Evolutionary conservation across 2,888 invertebrate genomes (phyloP).

Genomic region (Aleiodes leptofemur): DNA sequence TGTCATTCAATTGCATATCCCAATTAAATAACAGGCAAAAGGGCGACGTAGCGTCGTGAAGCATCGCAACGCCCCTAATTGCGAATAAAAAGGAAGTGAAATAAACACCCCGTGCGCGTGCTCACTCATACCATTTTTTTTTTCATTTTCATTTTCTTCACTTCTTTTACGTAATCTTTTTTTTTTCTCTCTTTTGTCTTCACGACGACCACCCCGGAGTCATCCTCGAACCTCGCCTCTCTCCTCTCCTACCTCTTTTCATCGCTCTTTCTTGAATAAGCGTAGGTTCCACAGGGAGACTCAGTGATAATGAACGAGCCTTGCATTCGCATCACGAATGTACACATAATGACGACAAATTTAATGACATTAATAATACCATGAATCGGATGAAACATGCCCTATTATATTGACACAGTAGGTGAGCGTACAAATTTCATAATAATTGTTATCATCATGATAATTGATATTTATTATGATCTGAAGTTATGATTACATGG

Average conservation of each 20-base stretch:
- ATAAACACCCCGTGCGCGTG: constrained; percentile 62
- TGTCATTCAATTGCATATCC: constrained; percentile 74
- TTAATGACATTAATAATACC: constrained; percentile 31
- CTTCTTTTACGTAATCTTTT: constrained; percentile 37
- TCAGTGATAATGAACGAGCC: constrained; percentile 27
- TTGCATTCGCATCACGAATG: constrained; percentile 24
- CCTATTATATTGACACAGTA: constrained; percentile 16
- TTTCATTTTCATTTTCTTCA: constrained; percentile 54
- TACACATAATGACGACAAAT: constrained; percentile 34
- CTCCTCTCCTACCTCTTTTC: constrained; percentile 17
- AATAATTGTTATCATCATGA: constrained; percentile 5
- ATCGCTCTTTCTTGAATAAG: constrained; percentile 24
- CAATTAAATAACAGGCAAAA: constrained; percentile 76
- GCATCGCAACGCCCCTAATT: constrained; percentile 73
- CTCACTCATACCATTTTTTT: constrained; percentile 40
- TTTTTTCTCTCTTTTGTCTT: constrained; percentile 26
- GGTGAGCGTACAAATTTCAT: background rate
- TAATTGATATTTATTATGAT: constrained; percentile 21
- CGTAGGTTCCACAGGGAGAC: constrained; percentile 15
- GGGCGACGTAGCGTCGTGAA: constrained; percentile 74
- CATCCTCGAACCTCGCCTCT: constrained; percentile 43
- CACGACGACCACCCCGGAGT: constrained; percentile 44
- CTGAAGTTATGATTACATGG: constrained; percentile 6
- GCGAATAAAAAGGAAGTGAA: constrained; percentile 67
- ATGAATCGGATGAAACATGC: constrained; percentile 18